A percentile compares a stretch with the other conserved stretches of the same genome.
Conservation (phyloP, 2,888 invertebrate species). For the Bedellia somnulentella region DNA sequence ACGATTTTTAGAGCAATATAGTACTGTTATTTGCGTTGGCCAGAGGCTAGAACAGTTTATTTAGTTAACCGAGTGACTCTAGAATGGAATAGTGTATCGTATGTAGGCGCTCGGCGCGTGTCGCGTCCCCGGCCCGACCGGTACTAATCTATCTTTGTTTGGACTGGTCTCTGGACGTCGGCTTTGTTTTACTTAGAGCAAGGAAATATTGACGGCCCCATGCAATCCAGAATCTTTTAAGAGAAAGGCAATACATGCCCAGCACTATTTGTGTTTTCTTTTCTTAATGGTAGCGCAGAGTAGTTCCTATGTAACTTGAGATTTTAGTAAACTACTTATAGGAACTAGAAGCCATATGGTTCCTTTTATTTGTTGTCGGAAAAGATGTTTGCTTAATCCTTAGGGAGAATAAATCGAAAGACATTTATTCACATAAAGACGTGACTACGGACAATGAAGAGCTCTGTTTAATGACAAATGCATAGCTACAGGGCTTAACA, state of each 20-base stretch:
- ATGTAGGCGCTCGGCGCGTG: constrained; percentile 5
- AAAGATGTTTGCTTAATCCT: neutral
- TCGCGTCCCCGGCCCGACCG: constrained; percentile 5
- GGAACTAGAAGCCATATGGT: too few species aligned
- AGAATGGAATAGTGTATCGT: constrained; percentile 4
- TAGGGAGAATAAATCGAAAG: neutral
- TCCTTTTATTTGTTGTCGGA: too few species aligned
- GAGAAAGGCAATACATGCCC: constrained; percentile 53
- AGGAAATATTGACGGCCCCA: constrained; percentile 52
- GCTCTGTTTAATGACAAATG: constrained; percentile 24
- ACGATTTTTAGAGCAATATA: neutral
- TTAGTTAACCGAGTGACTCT: neutral
- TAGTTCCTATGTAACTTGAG: constrained; percentile 33
- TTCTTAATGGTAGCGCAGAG: constrained; percentile 36
- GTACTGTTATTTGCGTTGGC: neutral
- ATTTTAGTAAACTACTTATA: constrained; percentile 11
- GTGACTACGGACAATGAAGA: constrained; percentile 29
- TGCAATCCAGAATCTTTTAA: constrained; percentile 55
- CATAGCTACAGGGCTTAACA: constrained; percentile 32
- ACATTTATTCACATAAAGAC: constrained; percentile 18
- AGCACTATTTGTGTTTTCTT: constrained; percentile 49
- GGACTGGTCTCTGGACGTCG: constrained; percentile 29
- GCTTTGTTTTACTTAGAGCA: constrained; percentile 36
- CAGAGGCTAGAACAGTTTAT: neutral
- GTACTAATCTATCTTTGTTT: constrained; percentile 15